Percentiles rank a stretch among this genome's conserved stretches.
These are phyloP conservation scores for Caenorhabditis sulstoni DNA, from an alignment of 2,888 invertebrate species.

Conservation along the genomic window DNA sequence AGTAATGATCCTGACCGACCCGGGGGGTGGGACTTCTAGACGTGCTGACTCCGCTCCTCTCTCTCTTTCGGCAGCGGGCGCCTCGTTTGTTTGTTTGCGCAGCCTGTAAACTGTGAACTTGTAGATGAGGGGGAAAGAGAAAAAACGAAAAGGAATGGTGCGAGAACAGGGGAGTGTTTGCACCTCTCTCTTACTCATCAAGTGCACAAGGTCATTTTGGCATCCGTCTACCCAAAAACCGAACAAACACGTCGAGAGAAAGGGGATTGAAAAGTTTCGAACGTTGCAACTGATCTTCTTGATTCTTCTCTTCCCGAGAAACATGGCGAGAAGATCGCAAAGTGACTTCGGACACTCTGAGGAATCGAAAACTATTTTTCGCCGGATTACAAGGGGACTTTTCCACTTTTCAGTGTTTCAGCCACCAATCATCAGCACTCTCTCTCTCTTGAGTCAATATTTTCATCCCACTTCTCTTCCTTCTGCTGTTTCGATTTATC, in stretches of 20 bases:
- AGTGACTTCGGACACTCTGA: no score
- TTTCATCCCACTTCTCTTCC: neutral
- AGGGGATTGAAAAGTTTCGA: constrained; percentile 26
- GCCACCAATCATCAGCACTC: neutral
- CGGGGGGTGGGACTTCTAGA: constrained; percentile 24
- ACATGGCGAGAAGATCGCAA: no score
- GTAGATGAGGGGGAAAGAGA: constrained; percentile 7
- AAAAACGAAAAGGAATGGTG: constrained; percentile 18
- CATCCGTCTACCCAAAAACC: constrained; percentile 17
- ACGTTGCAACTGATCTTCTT: constrained; percentile 26
- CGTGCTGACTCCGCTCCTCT: constrained; percentile 10
- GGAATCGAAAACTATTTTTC: no score
- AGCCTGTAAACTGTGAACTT: constrained; percentile 59
- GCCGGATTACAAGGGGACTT: neutral
- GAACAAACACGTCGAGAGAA: neutral
- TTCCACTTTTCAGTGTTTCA: neutral
- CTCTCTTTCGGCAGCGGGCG: neutral
- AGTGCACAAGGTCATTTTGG: constrained; percentile 50
- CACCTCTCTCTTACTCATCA: constrained; percentile 38
- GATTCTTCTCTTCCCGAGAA: no score
- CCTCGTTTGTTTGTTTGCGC: constrained; percentile 45
- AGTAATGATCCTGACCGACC: constrained; percentile 31
- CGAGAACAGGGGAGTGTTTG: constrained; percentile 39
- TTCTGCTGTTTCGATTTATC: constrained; percentile 2
- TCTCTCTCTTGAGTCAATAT: neutral